These are phyloP conservation scores for Hipparchia sbordonii DNA, from an alignment of 2,888 invertebrate species.

Conservation along the genomic window DNA sequence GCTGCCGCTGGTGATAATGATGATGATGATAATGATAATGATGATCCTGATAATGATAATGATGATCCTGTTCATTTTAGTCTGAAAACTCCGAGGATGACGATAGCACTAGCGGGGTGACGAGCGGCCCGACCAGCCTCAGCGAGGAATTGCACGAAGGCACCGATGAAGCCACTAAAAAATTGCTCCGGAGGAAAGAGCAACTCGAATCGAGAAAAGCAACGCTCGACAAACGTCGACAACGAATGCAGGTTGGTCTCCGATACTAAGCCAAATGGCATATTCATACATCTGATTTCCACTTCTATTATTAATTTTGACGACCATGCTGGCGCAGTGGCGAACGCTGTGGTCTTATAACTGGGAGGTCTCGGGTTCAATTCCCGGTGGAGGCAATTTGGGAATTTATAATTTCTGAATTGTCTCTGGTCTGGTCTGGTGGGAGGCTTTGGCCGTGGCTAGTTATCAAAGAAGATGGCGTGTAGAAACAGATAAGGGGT, in stretches of 20 bases:
- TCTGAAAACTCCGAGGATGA: conserved; percentile 71
- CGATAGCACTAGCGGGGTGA: conserved; percentile 52
- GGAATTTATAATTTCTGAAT: too few relatives aligned
- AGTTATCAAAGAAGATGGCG: too few relatives aligned
- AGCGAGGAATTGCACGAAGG: conserved; percentile 79
- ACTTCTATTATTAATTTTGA: too few relatives aligned
- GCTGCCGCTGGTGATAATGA: conserved; percentile 2
- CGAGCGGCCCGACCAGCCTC: conserved; percentile 57
- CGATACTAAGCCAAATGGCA: too few relatives aligned
- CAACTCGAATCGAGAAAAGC: conserved; percentile 72
- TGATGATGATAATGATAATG: conserved; percentile 14
- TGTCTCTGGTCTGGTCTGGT: too few relatives aligned
- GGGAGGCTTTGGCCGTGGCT: too few relatives aligned
- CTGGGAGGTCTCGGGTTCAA: too few relatives aligned
- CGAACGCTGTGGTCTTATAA: too few relatives aligned
- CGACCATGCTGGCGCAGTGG: too few relatives aligned
- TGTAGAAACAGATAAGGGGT: too few relatives aligned
- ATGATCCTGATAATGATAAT: background rate
- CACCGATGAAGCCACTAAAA: conserved; percentile 73
- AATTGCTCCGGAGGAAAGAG: conserved; percentile 70
- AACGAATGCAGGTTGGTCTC: conserved; percentile 68
- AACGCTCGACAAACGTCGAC: conserved; percentile 66
- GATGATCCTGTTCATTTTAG: conserved; percentile 45
- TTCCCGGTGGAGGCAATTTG: too few relatives aligned
- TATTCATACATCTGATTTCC: too few relatives aligned